phyloP scores from a whole-genome alignment of 2,797 vertebrate species.

The Rhinogobio ventralis region DNA sequence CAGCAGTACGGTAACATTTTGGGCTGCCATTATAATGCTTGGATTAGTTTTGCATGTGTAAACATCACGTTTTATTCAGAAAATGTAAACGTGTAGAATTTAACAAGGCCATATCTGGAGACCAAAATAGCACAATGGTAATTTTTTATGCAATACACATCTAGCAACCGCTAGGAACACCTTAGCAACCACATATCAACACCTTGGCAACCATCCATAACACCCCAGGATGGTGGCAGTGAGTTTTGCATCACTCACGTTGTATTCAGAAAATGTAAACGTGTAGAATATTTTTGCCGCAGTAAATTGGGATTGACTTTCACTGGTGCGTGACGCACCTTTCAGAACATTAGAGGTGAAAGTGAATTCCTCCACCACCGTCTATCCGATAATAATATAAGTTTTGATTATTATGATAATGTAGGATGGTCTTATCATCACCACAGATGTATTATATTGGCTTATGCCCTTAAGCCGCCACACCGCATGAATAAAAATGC shows the following conservation, averaged over 20 bases:
- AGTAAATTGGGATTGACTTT: conserved; percentile 16
- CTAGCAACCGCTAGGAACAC: not conserved
- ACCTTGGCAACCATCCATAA: not conserved
- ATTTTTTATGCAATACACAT: not conserved
- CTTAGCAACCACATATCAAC: not conserved
- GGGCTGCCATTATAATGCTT: too few species aligned
- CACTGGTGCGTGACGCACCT: not conserved
- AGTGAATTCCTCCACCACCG: not conserved
- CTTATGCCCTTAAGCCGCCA: conserved; percentile 32
- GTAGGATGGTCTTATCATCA: conserved; percentile 27
- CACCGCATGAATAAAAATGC: conserved; percentile 32
- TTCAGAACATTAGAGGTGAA: conserved; percentile 34
- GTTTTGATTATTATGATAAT: conserved; percentile 36
- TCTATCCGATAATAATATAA: conserved; percentile 14
- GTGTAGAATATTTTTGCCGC: conserved; percentile 3
- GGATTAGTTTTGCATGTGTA: too few species aligned
- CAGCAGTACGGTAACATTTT: too few species aligned
- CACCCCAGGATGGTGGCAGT: too few species aligned
- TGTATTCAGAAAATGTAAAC: not conserved
- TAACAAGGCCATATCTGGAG: not conserved
- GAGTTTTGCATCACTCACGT: not conserved
- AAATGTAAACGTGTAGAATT: not conserved
- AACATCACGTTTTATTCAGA: not conserved
- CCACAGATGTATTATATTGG: conserved; percentile 31
- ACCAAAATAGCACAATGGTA: not conserved